Conservation (phyloP, 2,888 invertebrate species). For the Netelia fuscicornis region DNA sequence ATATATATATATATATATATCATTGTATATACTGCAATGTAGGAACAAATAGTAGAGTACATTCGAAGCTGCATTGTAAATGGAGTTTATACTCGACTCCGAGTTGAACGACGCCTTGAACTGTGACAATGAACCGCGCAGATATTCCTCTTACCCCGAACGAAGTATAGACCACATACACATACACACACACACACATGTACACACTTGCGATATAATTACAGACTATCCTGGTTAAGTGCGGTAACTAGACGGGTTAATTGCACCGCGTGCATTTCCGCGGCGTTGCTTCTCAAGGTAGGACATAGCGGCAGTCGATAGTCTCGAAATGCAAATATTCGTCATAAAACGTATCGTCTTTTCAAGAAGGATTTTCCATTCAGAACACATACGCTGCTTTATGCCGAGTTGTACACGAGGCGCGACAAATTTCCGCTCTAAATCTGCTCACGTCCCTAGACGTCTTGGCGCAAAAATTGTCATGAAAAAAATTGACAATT, state of each 20-base stretch:
- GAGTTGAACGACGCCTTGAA: conserved; percentile 77
- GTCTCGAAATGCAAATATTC: conserved; percentile 14
- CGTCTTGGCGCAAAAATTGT: too few species aligned
- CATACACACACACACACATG: not conserved
- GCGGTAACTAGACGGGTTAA: conserved; percentile 65
- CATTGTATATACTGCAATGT: not conserved
- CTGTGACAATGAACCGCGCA: conserved; percentile 80
- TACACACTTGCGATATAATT: conserved; percentile 46
- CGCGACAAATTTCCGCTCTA: too few species aligned
- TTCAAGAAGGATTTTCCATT: too few species aligned
- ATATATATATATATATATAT: not conserved
- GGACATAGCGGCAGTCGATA: not conserved
- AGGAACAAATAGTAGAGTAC: conserved; percentile 18
- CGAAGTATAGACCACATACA: conserved; percentile 1
- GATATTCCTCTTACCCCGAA: conserved; percentile 9
- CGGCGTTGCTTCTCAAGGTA: conserved; percentile 25
- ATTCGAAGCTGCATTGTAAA: conserved; percentile 48
- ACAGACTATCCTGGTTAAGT: conserved; percentile 56
- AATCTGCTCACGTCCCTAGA: too few species aligned
- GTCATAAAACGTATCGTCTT: too few species aligned
- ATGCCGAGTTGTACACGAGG: too few species aligned
- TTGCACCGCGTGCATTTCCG: conserved; percentile 56
- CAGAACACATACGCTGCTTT: too few species aligned
- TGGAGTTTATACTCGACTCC: conserved; percentile 71
- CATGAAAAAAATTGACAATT: too few species aligned